These are phyloP conservation scores for Conopomorpha cramerella DNA, from an alignment of 1,140 invertebrate species.

Conservation along the genomic window DNA sequence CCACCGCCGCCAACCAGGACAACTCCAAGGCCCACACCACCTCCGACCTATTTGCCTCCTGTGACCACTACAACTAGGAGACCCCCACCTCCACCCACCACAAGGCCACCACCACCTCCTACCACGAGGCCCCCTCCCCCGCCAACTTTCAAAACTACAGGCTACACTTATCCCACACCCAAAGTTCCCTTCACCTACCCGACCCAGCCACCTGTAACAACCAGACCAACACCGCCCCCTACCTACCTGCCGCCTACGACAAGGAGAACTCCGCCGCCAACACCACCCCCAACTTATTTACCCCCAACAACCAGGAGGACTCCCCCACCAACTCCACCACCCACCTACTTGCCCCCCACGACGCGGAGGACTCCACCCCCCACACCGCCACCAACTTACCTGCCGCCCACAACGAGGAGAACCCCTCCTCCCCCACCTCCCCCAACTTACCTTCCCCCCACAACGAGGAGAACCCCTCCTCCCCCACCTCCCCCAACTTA, in stretches of 20 bases:
- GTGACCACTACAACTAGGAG: background rate
- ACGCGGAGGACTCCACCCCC: constrained; percentile 6
- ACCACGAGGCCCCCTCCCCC: constrained; percentile 2
- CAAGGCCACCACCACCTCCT: constrained; percentile 4
- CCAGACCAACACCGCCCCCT: too few relatives aligned
- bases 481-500: constrained; percentile 16
- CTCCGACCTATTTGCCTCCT: background rate
- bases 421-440: constrained; percentile 2
- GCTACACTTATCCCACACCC: background rate
- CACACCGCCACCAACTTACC: constrained; percentile 5
- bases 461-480: constrained; percentile 11
- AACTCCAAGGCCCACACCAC: background rate
- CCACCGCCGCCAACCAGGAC: background rate
- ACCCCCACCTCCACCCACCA: background rate
- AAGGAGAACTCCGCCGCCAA: constrained; percentile 10
- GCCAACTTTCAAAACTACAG: background rate
- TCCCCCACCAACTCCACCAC: constrained; percentile 1
- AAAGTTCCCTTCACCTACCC: background rate
- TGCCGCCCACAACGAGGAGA: constrained; percentile 3
- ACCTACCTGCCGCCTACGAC: background rate
- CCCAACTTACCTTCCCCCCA: constrained; percentile 5
- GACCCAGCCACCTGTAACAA: background rate
- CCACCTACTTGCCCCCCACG: constrained; percentile 2
- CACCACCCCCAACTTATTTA: constrained; percentile 6
- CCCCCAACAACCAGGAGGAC: background rate